Evolutionary conservation across 2,888 invertebrate species (phyloP).

Genomic region (Operophtera brumata): DNA sequence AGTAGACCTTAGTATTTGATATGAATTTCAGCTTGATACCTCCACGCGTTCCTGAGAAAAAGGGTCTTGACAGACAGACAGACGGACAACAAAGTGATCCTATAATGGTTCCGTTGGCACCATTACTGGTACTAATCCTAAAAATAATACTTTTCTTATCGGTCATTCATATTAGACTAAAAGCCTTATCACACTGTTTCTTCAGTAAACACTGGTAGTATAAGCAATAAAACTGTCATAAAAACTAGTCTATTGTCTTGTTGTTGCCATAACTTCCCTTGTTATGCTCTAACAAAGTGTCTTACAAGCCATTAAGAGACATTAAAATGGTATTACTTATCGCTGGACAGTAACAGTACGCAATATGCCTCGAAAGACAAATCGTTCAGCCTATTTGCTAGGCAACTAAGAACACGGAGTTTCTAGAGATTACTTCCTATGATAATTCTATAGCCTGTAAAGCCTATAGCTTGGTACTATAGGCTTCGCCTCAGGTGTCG

Average conservation of each 20-base stretch:
- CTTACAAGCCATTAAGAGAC: slow-evolving; percentile 32
- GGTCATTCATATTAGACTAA: neutral
- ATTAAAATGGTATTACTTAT: slow-evolving; percentile 35
- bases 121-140: no score
- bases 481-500: slow-evolving; percentile 40
- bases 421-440: slow-evolving; percentile 54
- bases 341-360: slow-evolving; percentile 33
- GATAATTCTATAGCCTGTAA: slow-evolving; percentile 47
- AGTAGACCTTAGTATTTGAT: no score
- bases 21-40: no score
- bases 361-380: slow-evolving; percentile 54
- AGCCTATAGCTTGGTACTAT: slow-evolving; percentile 36
- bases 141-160: slow-evolving; percentile 3
- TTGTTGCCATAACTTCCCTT: slow-evolving; percentile 4
- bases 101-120: no score
- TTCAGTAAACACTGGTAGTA: neutral
- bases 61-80: no score
- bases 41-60: no score
- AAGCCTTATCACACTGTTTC: slow-evolving; percentile 14
- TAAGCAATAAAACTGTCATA: neutral
- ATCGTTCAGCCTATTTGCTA: slow-evolving; percentile 49
- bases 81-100: no score
- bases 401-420: slow-evolving; percentile 45
- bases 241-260: neutral
- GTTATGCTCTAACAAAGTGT: slow-evolving; percentile 27